Conservation (phyloP, 1,140 invertebrate genomes). For the Sarcophaga bullata region DNA sequence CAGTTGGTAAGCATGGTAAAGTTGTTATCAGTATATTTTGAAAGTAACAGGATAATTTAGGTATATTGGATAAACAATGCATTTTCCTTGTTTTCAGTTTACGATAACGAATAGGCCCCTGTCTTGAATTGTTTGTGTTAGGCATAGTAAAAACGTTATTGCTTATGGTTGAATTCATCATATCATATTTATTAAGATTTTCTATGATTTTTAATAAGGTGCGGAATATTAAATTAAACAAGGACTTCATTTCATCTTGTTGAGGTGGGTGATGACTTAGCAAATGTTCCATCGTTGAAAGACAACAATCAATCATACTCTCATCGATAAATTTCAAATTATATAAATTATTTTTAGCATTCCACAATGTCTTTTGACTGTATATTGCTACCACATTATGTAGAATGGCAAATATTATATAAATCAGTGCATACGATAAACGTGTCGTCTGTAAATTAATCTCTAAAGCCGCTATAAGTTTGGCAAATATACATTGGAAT, state of each 20-base stretch:
- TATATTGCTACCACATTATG: conserved; percentile 50
- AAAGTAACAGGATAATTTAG: conserved; percentile 57
- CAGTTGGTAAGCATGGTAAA: conserved; percentile 48
- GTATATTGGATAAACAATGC: conserved; percentile 49
- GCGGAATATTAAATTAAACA: conserved; percentile 28
- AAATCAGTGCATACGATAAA: conserved; percentile 37
- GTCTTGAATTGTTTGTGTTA: neutral
- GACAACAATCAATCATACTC: conserved; percentile 53
- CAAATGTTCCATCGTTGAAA: conserved; percentile 43
- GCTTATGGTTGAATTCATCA: neutral
- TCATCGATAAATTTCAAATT: conserved; percentile 51
- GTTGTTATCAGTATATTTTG: conserved; percentile 55
- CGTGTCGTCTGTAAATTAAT: conserved; percentile 12
- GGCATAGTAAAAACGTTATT: neutral
- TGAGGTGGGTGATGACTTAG: conserved; percentile 13
- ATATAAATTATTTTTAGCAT: conserved; percentile 17
- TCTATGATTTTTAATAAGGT: conserved; percentile 32
- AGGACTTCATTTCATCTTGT: neutral
- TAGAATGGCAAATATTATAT: conserved; percentile 57
- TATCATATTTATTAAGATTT: conserved; percentile 36
- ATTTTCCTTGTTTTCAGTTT: conserved; percentile 48
- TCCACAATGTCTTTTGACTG: conserved; percentile 32
- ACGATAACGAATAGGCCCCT: neutral
- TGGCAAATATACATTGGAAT: conserved; percentile 48
- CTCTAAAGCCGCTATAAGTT: conserved; percentile 26